Percentiles rank a stretch among this genome's conserved stretches.
Conservation (phyloP, 2,797 vertebrate genomes). For the Channa striata region DNA sequence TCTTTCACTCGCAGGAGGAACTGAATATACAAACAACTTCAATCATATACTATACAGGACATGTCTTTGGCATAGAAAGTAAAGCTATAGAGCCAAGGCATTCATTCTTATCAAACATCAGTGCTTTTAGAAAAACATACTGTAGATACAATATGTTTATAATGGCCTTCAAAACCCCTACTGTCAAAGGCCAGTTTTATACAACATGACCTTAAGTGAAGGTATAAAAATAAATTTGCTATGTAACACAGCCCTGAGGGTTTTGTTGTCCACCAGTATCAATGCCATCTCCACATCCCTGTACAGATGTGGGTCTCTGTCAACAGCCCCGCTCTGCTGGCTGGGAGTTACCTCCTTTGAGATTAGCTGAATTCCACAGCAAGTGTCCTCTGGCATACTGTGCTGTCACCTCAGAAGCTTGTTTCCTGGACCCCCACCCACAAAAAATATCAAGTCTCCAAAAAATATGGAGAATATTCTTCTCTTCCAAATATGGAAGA, state of each 20-base stretch:
- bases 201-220: slow-evolving; percentile 89
- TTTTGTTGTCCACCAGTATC: slow-evolving; percentile 87
- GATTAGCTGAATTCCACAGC: slow-evolving; percentile 82
- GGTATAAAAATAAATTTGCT: slow-evolving; percentile 97
- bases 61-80: slow-evolving; percentile 68
- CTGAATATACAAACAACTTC: slow-evolving; percentile 70
- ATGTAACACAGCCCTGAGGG: slow-evolving; percentile 96
- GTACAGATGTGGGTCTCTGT: slow-evolving; percentile 82
- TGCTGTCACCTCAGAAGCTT: slow-evolving; percentile 84
- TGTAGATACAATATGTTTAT: slow-evolving; percentile 84
- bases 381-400: slow-evolving; percentile 85
- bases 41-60: slow-evolving; percentile 64
- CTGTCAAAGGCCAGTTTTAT: slow-evolving; percentile 75
- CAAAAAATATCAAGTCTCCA: slow-evolving; percentile 92
- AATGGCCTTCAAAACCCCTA: slow-evolving; percentile 89
- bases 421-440: slow-evolving; percentile 75
- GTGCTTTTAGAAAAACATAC: slow-evolving; percentile 94
- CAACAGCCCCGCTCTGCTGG: slow-evolving; percentile 78
- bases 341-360: slow-evolving; percentile 74
- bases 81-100: slow-evolving; percentile 71
- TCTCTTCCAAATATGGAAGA: slow-evolving; percentile 99
- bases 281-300: slow-evolving; percentile 88
- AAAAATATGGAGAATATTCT: slow-evolving; percentile 99
- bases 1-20: slow-evolving; percentile 67
- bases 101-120: slow-evolving; percentile 89